Percentiles rank a stretch among this genome's conserved stretches.
phyloP scores from a whole-genome alignment of 2,797 vertebrate species.

The Esox lucius region DNA sequence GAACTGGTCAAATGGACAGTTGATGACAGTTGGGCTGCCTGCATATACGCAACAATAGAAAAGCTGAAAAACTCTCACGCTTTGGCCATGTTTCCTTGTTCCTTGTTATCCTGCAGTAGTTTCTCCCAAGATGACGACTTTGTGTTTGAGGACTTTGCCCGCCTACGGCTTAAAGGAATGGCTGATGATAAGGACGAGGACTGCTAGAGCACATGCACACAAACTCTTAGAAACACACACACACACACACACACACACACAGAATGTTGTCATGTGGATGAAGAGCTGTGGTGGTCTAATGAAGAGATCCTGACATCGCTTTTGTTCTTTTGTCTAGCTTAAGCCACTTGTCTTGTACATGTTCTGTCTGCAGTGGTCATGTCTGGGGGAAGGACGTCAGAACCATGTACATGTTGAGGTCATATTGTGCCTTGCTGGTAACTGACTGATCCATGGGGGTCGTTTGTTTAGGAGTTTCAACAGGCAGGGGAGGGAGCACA shows the following conservation, averaged over 20 bases:
- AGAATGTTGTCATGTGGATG: conserved; percentile 40
- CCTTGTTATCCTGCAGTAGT: conserved; percentile 55
- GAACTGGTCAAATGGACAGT: no score
- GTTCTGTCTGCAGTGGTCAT: conserved; percentile 9
- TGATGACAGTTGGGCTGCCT: no score
- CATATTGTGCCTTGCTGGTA: not conserved
- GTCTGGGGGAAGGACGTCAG: not conserved
- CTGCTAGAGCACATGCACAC: conserved; percentile 67
- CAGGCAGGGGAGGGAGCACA: not conserved
- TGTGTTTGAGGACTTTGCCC: conserved; percentile 91
- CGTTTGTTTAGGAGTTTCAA: not conserved
- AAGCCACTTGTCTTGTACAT: conserved; percentile 23
- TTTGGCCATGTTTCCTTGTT: not conserved
- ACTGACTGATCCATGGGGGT: conserved; percentile 3
- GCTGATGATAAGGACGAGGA: conserved; percentile 88
- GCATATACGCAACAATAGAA: not conserved
- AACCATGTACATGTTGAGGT: conserved; percentile 1
- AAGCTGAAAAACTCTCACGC: not conserved
- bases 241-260: conserved; percentile 55
- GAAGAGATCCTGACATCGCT: not conserved
- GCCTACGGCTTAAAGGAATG: conserved; percentile 85
- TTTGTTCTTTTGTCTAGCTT: conserved; percentile 54
- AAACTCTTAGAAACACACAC: conserved; percentile 41
- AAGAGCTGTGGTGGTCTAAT: conserved; percentile 24
- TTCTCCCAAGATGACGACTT: conserved; percentile 89